A percentile compares a stretch with the other conserved stretches of the same genome.
phyloP scores from a whole-genome alignment of 2,113 vertebrate genomes.

The Microtus richardsoni region DNA sequence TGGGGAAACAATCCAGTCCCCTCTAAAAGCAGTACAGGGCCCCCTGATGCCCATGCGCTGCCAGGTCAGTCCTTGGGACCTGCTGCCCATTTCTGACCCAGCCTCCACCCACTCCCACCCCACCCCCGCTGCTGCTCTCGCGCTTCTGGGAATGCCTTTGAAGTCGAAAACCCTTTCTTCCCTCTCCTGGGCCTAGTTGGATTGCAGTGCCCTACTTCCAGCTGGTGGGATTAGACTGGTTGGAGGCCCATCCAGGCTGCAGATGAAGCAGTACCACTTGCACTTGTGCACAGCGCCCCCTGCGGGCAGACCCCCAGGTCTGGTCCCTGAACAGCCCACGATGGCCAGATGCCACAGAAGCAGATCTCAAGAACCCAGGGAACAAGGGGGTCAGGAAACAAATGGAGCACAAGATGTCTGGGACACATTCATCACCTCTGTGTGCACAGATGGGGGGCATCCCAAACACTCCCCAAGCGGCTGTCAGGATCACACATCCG shows the following conservation, averaged over 20 bases:
- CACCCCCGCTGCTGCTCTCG: background rate
- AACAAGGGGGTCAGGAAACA: background rate
- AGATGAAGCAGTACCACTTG: background rate
- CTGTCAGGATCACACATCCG: background rate
- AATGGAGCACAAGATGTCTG: background rate
- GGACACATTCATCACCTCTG: background rate
- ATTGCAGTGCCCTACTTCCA: fast-evolving
- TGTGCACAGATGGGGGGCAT: background rate
- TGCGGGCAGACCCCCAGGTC: slow-evolving; percentile 64
- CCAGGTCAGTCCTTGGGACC: background rate
- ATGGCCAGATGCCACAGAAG: background rate
- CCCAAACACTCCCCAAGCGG: background rate
- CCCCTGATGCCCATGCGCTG: fast-evolving
- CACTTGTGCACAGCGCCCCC: slow-evolving; percentile 82
- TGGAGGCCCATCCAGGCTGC: background rate
- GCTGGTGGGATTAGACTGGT: fast-evolving
- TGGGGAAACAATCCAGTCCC: background rate
- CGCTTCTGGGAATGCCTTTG: background rate
- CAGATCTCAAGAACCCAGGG: background rate
- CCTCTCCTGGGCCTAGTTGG: background rate
- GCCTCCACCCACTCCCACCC: background rate
- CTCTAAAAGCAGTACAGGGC: background rate
- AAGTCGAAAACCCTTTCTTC: background rate
- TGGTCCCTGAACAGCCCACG: background rate
- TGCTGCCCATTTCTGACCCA: background rate